These are phyloP conservation scores for Drepana falcataria DNA, from an alignment of 2,888 invertebrate genomes.

Conservation along the genomic window DNA sequence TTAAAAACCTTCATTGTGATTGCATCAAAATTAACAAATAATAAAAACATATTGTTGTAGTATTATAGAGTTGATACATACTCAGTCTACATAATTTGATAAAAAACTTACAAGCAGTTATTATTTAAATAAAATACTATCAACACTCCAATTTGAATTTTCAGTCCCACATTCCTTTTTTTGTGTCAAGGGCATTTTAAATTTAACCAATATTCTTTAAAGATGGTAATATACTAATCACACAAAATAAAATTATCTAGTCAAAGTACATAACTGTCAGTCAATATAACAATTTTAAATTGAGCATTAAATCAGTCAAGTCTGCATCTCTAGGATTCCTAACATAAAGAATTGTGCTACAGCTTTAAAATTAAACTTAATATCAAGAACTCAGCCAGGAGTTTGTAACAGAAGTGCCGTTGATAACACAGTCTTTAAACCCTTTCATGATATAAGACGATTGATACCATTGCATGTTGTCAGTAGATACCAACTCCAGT, in stretches of 20 bases:
- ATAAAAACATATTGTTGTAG: no score
- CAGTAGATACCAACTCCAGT: slow-evolving; percentile 46
- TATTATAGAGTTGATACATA: no score
- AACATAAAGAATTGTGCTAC: background rate
- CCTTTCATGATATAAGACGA: slow-evolving; percentile 77
- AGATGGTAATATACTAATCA: background rate
- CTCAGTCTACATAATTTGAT: no score
- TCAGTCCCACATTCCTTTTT: no score
- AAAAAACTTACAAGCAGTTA: no score
- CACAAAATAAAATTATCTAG: background rate
- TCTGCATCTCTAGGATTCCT: no score
- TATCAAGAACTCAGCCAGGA: slow-evolving; percentile 56
- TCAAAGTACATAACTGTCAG: background rate
- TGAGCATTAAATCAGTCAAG: background rate
- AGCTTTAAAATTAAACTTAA: background rate
- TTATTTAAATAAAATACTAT: no score
- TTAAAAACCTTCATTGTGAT: no score
- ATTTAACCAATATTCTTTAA: no score
- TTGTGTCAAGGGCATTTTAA: no score
- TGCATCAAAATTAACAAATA: no score
- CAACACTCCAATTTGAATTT: no score
- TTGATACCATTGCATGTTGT: slow-evolving; percentile 70
- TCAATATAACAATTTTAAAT: background rate
- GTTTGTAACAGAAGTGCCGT: slow-evolving; percentile 75
- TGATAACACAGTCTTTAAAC: slow-evolving; percentile 77